phyloP scores from a whole-genome alignment of 2,888 invertebrate genomes.

The Dryocosmus kuriphilus region DNA sequence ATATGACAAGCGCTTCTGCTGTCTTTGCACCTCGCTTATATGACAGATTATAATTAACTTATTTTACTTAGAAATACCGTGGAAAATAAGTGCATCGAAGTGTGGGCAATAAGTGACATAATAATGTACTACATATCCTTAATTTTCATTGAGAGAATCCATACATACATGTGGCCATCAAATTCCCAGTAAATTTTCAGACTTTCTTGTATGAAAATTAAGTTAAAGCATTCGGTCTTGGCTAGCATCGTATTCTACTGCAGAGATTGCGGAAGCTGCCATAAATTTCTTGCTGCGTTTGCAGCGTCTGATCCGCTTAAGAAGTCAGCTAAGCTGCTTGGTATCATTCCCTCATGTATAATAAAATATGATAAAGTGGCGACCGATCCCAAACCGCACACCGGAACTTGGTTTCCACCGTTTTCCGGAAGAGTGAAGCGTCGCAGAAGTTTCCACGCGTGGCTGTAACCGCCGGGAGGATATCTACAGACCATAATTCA shows the following conservation, averaged over 20 bases:
- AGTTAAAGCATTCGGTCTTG: background rate
- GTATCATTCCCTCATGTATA: constrained; percentile 66
- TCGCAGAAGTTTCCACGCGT: constrained; percentile 31
- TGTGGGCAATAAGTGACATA: too few relatives aligned
- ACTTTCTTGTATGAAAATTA: background rate
- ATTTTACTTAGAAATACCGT: too few relatives aligned
- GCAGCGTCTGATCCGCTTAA: constrained; percentile 33
- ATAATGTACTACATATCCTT: background rate
- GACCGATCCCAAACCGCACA: constrained; percentile 62
- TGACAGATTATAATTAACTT: too few relatives aligned
- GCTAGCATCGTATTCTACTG: background rate
- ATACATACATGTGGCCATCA: background rate
- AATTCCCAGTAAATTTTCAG: background rate
- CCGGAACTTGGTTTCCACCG: constrained; percentile 60
- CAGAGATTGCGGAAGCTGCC: background rate
- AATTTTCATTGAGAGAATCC: background rate
- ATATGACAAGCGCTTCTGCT: too few relatives aligned
- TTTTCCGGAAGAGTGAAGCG: background rate
- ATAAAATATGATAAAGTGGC: constrained; percentile 71
- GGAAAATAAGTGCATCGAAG: too few relatives aligned
- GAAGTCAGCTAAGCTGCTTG: constrained; percentile 28
- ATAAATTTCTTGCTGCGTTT: constrained; percentile 37
- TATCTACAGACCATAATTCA: constrained; percentile 68
- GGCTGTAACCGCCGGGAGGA: constrained; percentile 58
- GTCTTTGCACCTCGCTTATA: too few relatives aligned